Percentiles rank a stretch among this genome's conserved stretches.
Evolutionary conservation across 1,140 invertebrate genomes (phyloP).

Genomic region (Aporrectodea caliginosa): DNA sequence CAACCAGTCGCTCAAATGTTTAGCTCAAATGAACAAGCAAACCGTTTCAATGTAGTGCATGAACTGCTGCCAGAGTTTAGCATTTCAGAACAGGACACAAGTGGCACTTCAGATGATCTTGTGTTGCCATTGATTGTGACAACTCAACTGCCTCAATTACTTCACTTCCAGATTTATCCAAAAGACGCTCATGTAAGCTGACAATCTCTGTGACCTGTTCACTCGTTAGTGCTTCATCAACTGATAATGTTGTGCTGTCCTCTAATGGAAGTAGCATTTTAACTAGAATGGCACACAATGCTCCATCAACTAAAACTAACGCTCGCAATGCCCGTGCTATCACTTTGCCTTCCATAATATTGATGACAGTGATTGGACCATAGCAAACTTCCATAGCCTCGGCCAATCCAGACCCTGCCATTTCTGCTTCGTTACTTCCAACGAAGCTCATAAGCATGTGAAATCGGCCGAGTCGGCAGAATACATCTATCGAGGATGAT

Average conservation of each 20-base stretch:
- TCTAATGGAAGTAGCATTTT: background rate
- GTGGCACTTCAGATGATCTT: too few relatives aligned
- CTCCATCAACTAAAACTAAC: background rate
- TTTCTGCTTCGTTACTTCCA: conserved; percentile 48
- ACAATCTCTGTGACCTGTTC: background rate
- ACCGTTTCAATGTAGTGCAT: too few relatives aligned
- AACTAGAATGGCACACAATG: background rate
- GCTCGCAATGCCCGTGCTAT: conserved; percentile 7
- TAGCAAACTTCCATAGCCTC: conserved; percentile 35
- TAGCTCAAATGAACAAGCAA: too few relatives aligned
- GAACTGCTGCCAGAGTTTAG: too few relatives aligned
- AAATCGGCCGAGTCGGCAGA: conserved; percentile 32
- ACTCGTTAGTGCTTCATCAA: background rate
- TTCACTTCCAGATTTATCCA: background rate
- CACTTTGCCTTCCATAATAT: conserved; percentile 23
- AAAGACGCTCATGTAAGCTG: background rate
- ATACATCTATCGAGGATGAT: background rate
- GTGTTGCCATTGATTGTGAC: conserved; percentile 33
- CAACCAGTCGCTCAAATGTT: too few relatives aligned
- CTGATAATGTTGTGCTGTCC: background rate
- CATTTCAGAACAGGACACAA: too few relatives aligned
- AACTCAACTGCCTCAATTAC: background rate
- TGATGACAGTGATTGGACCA: background rate
- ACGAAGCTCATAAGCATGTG: conserved; percentile 38
- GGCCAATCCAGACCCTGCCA: conserved; percentile 50